Evolutionary conservation across 2,888 invertebrate species (phyloP).

Genomic region (Drosophila formosana): DNA sequence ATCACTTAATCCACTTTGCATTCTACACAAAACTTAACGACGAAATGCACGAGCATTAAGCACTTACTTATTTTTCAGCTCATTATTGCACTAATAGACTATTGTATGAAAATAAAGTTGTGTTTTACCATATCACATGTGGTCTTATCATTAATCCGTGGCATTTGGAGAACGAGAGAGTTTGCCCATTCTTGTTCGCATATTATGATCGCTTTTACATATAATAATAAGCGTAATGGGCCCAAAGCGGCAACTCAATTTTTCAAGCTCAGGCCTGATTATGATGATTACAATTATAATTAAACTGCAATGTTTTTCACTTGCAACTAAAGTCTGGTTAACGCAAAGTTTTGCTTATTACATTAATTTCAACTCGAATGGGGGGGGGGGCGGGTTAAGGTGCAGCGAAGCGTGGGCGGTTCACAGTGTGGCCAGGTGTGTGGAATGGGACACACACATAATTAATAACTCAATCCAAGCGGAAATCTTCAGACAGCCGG

Average conservation of each 20-base stretch:
- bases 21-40: not conserved
- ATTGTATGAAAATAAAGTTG: too few relatives aligned
- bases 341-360: constrained; percentile 51
- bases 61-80: too few relatives aligned
- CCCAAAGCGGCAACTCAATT: not conserved
- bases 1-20: not conserved
- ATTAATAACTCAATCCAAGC: constrained; percentile 83
- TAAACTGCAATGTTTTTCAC: constrained; percentile 82
- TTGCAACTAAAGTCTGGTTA: constrained; percentile 42
- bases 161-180: not conserved
- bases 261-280: not conserved
- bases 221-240: not conserved
- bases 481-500: constrained; percentile 69
- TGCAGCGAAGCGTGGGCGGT: not conserved
- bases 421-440: constrained; percentile 1
- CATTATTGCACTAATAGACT: too few relatives aligned
- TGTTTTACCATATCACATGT: not conserved
- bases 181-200: not conserved
- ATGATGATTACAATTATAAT: constrained; percentile 61
- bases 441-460: constrained; percentile 48
- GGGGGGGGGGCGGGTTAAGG: not conserved
- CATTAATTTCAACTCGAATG: constrained; percentile 60
- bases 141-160: not conserved
- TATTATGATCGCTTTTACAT: not conserved
- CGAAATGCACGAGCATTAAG: not conserved